Base-by-base conservation (phyloP, 2,113 vertebrate genomes). In the Pao palembangensis region DNA sequence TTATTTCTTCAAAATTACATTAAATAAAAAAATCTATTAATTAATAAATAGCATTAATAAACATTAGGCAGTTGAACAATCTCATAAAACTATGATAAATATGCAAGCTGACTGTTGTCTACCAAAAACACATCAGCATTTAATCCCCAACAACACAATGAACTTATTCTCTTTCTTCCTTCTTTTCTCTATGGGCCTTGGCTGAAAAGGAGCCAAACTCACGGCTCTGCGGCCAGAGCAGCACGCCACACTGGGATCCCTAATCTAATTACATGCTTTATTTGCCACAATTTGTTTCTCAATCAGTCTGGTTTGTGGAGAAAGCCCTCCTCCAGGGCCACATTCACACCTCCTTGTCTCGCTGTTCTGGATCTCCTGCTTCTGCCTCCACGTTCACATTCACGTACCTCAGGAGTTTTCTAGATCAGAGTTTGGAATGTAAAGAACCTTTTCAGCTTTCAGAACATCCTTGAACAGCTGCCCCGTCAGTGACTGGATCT, bases 221-320 rank as follows among this genome's bases (percentile, higher is more conserved):
- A 50, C 59, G 69, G 73, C 78, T 84, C 80, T 84, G 78, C 55
- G 83, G 87, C 85, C 79, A 53, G 67, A 64, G 67, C 74, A 31
- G 78, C 50, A 70, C 80, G 75, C 72, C 78, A 91, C 90, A 72
- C 90, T 87, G 89, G 74, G 69, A 77, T 77, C 91, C 91, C 90
- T 98, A 96, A 98, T 98, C 95, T 93, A 94, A 98, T 98, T 96
- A 96, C 92, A 94, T 94, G 94, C 94, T 94, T 96, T 96, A 96
- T 96, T 98, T 96, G 92, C 90, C 73, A 83, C 92, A 94, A 94
- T 98, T 98, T 97, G 95, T 95, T 95, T 96, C 93, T 92, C 94
- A 94, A 94, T 96, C 94, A 94, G 92, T 95, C 93, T 94, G 90
- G 60, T 88, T 87, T 91, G 90, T 90, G 86, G 93, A 93, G 90